Base-by-base conservation (phyloP, 2,888 invertebrate genomes). In the Gymnosoma rotundatum region DNA sequence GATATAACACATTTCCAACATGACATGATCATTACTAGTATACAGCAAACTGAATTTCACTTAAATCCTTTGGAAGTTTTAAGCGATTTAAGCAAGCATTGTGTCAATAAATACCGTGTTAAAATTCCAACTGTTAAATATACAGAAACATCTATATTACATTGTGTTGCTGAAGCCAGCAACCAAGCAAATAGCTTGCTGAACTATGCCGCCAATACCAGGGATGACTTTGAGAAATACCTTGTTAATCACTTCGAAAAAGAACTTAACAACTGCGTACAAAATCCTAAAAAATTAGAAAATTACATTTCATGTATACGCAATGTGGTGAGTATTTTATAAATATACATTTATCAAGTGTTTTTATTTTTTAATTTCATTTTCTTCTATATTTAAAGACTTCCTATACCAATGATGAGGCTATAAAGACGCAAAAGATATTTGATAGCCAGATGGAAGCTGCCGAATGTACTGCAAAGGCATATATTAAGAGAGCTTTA, bases 31-130 rank as follows among this genome's bases (percentile, higher is more conserved):
- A 54, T 78, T 1, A 25, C 38, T 6, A 60, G 66, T 38, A 10
- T 87, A 16, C 25, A 58, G 1, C 80, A 86, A 67, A 61, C 60
- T 1, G 70, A 87, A 20, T 70, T 83, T 20, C 50, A 56, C 1
- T 50, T 88, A n/a, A 48, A 76, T 64, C 85, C 86, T 2, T 50
- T 86, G 5, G 83, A 86, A 45, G 10, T 83, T 21, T 32, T 32
- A 8, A 32, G 32, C 6, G 32, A 32, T 32, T 32, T 32, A 32
- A 32, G 8, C 32, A 32, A 85, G 38, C 74, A 70, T 6, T 88
- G 88, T 52, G 84, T 87, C 1, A 79, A 70, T 2, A 83, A 86
- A 58, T 87, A 87, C 67, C 81, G 83, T 20, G 6, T 21, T 3
- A 48, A 70, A 32, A 20, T 88, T n/a, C 78, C 86, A 1, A 83